Evolutionary conservation across 2,113 vertebrate species (phyloP).

Genomic region (Tragelaphus buxtoni): DNA sequence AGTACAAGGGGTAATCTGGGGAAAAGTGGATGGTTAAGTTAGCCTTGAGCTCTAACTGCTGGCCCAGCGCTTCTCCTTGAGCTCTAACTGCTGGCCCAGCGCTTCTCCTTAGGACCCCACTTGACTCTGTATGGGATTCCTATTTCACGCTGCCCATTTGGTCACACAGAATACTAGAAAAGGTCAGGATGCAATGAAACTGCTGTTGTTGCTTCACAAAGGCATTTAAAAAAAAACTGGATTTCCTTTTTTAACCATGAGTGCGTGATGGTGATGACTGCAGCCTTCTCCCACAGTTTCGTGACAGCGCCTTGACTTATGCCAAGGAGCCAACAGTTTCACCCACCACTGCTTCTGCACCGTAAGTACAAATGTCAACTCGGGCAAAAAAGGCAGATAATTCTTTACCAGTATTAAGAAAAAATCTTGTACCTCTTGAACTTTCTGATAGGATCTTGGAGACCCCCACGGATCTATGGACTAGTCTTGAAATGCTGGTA

Average conservation of each 20-base stretch:
- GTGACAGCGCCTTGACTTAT: neutral
- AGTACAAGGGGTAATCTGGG: neutral
- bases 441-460: neutral
- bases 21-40: neutral
- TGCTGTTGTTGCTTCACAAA: neutral
- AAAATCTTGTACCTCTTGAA: neutral
- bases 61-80: neutral
- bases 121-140: neutral
- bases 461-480: neutral
- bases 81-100: neutral
- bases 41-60: neutral
- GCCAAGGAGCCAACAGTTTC: neutral
- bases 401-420: neutral
- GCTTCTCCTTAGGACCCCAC: neutral
- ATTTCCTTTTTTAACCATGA: neutral
- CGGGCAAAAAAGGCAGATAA: neutral
- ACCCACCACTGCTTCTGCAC: neutral
- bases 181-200: neutral
- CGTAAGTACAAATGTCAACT: neutral
- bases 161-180: neutral
- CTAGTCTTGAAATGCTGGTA: neutral
- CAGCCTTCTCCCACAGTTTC: neutral
- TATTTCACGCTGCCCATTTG: neutral
- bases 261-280: fast-evolving
- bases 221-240: neutral